phyloP scores from a whole-genome alignment of 2,113 vertebrate genomes.

The Diglossa brunneiventris region DNA sequence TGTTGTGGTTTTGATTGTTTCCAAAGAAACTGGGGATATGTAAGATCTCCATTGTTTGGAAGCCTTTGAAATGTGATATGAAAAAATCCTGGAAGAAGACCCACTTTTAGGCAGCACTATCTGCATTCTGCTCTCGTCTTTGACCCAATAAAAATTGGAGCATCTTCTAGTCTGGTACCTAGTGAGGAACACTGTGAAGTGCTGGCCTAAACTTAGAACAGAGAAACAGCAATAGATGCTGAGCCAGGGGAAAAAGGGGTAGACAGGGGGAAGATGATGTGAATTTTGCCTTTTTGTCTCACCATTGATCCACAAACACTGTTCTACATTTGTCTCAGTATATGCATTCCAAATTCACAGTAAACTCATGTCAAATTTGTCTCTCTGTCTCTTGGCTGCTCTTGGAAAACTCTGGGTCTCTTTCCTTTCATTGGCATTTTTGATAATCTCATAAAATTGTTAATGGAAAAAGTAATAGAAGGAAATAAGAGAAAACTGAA shows the following conservation, averaged over 20 bases:
- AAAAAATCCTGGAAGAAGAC: not conserved
- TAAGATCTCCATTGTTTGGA: not conserved
- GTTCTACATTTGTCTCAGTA: not conserved
- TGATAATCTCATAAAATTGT: not conserved
- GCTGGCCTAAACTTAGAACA: not conserved
- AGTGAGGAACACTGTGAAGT: rapidly evolving
- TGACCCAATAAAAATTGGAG: not conserved
- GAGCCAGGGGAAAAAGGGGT: not conserved
- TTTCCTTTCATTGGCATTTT: not conserved
- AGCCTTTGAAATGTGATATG: not conserved
- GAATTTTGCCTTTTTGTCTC: not conserved
- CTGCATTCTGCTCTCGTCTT: not conserved
- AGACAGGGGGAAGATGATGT: not conserved
- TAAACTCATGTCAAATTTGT: not conserved
- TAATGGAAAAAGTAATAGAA: not conserved
- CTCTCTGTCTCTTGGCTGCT: not conserved
- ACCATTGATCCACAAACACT: not conserved
- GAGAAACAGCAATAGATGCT: not conserved
- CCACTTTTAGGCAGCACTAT: not conserved
- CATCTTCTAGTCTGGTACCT: not conserved
- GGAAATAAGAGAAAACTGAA: not conserved
- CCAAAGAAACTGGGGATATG: not conserved
- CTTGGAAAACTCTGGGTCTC: not conserved
- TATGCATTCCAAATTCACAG: not conserved
- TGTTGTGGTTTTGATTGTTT: not conserved